Evolutionary conservation across 2,797 vertebrate genomes (phyloP).

Genomic region (Ctenosaura bakeri): DNA sequence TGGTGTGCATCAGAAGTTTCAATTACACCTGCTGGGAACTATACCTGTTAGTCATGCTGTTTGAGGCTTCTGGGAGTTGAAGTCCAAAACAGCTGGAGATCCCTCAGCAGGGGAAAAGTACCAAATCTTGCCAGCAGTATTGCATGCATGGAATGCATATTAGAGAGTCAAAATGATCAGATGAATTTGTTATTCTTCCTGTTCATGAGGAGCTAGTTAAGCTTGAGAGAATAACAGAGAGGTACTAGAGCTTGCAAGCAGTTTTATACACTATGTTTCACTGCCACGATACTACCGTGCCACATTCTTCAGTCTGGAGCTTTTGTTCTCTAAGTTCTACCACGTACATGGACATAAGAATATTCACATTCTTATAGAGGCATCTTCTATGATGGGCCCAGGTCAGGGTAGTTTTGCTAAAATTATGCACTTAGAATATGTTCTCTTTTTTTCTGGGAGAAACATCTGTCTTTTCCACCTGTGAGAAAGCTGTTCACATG

Average conservation of each 20-base stretch:
- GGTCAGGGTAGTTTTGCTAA: background rate
- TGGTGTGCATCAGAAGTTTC: background rate
- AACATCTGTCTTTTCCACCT: background rate
- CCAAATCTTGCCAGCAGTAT: background rate
- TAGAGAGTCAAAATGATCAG: background rate
- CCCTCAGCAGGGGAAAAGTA: background rate
- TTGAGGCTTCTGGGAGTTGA: background rate
- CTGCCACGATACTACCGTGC: background rate
- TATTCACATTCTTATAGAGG: background rate
- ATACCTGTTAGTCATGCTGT: background rate
- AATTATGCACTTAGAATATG: background rate
- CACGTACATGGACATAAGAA: no score
- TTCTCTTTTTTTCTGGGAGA: constrained; percentile 1
- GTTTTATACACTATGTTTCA: background rate
- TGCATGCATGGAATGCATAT: background rate
- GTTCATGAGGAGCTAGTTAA: background rate
- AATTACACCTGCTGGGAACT: background rate
- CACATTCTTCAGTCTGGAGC: background rate
- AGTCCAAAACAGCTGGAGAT: background rate
- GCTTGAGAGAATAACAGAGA: background rate
- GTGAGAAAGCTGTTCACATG: background rate
- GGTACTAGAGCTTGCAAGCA: background rate
- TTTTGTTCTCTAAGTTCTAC: background rate
- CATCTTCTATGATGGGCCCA: background rate
- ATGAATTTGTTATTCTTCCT: background rate